Percentiles rank a stretch among this genome's conserved stretches.
Evolutionary conservation across 2,113 vertebrate species (phyloP).

Genomic region (Osmerus eperlanus): DNA sequence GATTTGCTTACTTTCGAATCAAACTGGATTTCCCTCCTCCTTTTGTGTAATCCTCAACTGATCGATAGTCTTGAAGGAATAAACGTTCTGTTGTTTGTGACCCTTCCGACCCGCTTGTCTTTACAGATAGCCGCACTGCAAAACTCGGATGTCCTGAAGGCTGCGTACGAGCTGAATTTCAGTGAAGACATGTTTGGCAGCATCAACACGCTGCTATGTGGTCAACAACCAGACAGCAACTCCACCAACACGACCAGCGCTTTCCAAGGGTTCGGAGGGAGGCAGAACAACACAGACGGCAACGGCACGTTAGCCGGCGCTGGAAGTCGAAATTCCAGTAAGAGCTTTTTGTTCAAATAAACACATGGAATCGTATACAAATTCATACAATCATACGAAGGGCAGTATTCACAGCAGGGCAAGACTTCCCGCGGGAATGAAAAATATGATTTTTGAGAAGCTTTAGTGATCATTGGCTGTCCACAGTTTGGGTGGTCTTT

Average conservation of each 20-base stretch:
- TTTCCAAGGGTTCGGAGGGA: conserved; percentile 15
- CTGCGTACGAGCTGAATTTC: conserved; percentile 56
- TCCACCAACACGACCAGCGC: conserved; percentile 34
- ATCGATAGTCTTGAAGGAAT: not conserved
- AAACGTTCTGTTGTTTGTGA: not conserved
- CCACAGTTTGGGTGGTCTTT: too few species aligned
- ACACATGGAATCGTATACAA: too few species aligned
- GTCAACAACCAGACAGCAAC: conserved; percentile 37
- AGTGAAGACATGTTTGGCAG: conserved; percentile 52
- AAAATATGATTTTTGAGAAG: too few species aligned
- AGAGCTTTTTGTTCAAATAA: conserved; percentile 20
- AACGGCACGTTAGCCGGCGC: not conserved
- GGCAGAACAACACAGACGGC: not conserved
- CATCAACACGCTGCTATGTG: conserved; percentile 61
- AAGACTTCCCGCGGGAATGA: too few species aligned
- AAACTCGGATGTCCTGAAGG: conserved; percentile 39
- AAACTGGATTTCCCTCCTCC: too few species aligned
- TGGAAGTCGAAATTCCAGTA: conserved; percentile 55
- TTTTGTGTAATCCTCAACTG: not conserved
- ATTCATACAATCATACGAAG: too few species aligned
- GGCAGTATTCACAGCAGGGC: too few species aligned
- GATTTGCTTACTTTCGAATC: too few species aligned
- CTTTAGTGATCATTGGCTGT: too few species aligned
- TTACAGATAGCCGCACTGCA: conserved; percentile 49
- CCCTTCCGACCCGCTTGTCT: not conserved